Base-by-base conservation (phyloP, 2,797 vertebrate species). In the Oreortyx pictus region DNA sequence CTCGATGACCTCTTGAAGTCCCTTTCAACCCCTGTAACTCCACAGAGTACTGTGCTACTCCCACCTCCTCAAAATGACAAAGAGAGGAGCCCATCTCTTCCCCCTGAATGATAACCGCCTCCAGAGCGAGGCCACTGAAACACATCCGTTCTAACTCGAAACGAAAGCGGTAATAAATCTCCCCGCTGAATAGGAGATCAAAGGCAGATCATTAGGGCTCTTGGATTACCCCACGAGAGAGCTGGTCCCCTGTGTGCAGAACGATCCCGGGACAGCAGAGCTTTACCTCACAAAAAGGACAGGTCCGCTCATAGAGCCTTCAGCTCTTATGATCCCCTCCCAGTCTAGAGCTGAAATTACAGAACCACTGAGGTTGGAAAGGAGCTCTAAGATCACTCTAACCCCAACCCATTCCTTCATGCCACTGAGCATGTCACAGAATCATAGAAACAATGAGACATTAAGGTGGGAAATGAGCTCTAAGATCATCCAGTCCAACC, bases 201-300 rank as follows among this genome's bases (percentile, higher is more conserved):
- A 96, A 96, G 90, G 88, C 90, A 94, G 94, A 96, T 93, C 91
- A 75, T 94, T 96, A 94, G 91, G 95, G 93, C 86, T 92, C 93
- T 82, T 92, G 86, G 90, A 95, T 96, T 94, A 94, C 91, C 88
- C 93, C 75, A 90, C 46, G 82, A 90, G 86, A 81, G 72, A 17
- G 64, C 77, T 74, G 49, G 82, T 77, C 14, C 54, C 57, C 68
- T 0, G 0, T 33, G 83, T 68, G 86, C 95, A 89, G 60, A 80
- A 25, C 0, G 1, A 80, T 68, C 74, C 83, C 25, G 76, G 17
- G 0, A 41, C 3, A 5, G 52, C 37, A 24, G 23, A 49, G 52
- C 37, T 92, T 75, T 66, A 60, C 29, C 61, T 52, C 19, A 43
- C 60, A 81, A 57, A 79, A 82, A 86, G 65, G 81, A 68, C 81